Percentiles rank a stretch among this genome's conserved stretches.
Evolutionary conservation across 1,140 invertebrate species (phyloP).

Genomic region (Megathymus violae): DNA sequence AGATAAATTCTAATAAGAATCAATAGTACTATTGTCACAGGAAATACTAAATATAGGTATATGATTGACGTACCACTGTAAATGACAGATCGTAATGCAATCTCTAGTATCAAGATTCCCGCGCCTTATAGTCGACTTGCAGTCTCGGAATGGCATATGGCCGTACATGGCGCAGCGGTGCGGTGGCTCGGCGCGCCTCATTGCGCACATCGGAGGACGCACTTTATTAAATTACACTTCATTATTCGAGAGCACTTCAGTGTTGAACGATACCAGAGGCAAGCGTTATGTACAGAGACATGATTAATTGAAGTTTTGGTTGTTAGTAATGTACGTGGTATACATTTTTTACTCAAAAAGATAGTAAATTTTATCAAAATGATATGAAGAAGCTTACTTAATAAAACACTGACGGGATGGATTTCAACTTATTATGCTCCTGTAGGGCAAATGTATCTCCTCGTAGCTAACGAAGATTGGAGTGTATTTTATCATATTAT

Average conservation of each 20-base stretch:
- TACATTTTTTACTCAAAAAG: not conserved
- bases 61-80: too few relatives aligned
- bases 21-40: too few relatives aligned
- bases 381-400: too few relatives aligned
- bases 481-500: too few relatives aligned
- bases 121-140: not conserved
- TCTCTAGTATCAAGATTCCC: conserved; percentile 45
- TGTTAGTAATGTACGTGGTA: not conserved
- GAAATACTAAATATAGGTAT: too few relatives aligned
- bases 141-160: conserved; percentile 41
- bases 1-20: too few relatives aligned
- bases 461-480: too few relatives aligned
- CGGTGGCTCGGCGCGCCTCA: conserved; percentile 45
- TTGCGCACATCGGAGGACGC: conserved; percentile 43
- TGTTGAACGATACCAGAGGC: conserved; percentile 15
- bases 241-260: conserved; percentile 36
- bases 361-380: too few relatives aligned
- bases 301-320: not conserved
- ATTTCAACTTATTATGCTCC: too few relatives aligned
- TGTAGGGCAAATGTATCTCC: too few relatives aligned
- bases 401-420: too few relatives aligned
- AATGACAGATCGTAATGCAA: not conserved
- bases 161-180: conserved; percentile 29
- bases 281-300: conserved; percentile 1
- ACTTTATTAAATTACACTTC: conserved; percentile 52